Evolutionary conservation across 2,888 invertebrate species (phyloP).

Genomic region (Mesoligia furuncula): DNA sequence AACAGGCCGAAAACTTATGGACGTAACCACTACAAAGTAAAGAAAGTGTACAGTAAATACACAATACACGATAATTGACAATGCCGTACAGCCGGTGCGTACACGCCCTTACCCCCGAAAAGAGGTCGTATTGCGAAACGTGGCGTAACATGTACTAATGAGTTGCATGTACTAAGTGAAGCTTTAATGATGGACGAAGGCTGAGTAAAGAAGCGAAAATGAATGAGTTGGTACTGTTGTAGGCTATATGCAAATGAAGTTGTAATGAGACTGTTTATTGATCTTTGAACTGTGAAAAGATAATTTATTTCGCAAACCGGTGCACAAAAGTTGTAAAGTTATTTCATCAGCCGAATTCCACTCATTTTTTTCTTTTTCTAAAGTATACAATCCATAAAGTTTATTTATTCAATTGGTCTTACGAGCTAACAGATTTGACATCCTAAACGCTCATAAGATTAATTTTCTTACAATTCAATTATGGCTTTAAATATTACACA

Average conservation of each 20-base stretch:
- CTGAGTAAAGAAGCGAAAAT: constrained; percentile 27
- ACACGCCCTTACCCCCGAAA: constrained; percentile 51
- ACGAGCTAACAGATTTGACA: too few species aligned
- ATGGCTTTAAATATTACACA: too few species aligned
- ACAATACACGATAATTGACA: constrained; percentile 54
- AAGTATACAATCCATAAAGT: too few species aligned
- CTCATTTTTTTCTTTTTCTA: too few species aligned
- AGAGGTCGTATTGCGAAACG: constrained; percentile 54
- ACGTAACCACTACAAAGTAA: constrained; percentile 43
- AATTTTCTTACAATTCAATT: too few species aligned
- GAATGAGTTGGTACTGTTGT: background rate
- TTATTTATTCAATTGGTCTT: too few species aligned
- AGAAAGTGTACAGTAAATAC: constrained; percentile 48
- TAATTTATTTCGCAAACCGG: background rate
- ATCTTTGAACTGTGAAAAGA: background rate
- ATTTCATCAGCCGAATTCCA: too few species aligned
- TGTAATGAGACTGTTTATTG: background rate
- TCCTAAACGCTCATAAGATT: too few species aligned
- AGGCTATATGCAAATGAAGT: background rate
- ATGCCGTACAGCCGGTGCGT: constrained; percentile 14
- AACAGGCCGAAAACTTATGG: constrained; percentile 9
- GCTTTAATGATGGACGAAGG: constrained; percentile 36
- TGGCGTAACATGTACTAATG: constrained; percentile 48
- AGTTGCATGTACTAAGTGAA: constrained; percentile 34
- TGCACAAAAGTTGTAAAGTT: background rate